Percentiles rank a stretch among this genome's conserved stretches.
These are phyloP conservation scores for Noctua janthe DNA, from an alignment of 2,888 invertebrate species.

Conservation along the genomic window DNA sequence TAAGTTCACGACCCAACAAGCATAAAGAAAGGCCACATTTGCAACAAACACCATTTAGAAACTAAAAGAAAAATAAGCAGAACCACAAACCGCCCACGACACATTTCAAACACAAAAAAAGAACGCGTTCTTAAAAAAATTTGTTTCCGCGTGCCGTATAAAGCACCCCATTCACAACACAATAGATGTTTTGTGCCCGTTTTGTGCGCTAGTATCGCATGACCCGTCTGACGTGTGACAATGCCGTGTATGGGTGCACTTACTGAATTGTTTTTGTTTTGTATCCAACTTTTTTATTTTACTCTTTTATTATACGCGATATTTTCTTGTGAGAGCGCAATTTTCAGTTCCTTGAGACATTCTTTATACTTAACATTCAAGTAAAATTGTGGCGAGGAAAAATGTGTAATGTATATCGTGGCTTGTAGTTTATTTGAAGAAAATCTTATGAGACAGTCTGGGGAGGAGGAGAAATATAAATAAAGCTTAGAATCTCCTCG, in stretches of 20 bases:
- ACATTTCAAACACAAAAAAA: conserved; percentile 77
- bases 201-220: conserved; percentile 76
- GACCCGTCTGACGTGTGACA: conserved; percentile 81
- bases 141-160: conserved; percentile 85
- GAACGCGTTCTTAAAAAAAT: conserved; percentile 88
- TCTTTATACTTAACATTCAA: conserved; percentile 70
- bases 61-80: conserved; percentile 50
- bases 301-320: conserved; percentile 67
- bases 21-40: neutral
- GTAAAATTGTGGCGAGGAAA: conserved; percentile 64
- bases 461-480: conserved; percentile 52
- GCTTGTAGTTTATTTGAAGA: conserved; percentile 62
- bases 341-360: conserved; percentile 77
- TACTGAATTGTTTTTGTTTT: conserved; percentile 88
- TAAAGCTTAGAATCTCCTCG: conserved; percentile 51
- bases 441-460: conserved; percentile 60
- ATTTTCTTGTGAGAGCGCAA: conserved; percentile 72
- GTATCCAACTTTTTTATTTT: conserved; percentile 65
- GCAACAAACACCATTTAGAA: conserved; percentile 13
- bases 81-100: conserved; percentile 61
- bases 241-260: conserved; percentile 80
- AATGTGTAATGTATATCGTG: conserved; percentile 63
- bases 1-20: neutral
- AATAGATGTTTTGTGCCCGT: conserved; percentile 85
- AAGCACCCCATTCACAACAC: conserved; percentile 87